Conservation (phyloP, 2,113 vertebrate genomes). For the Calidris pugnax region DNA sequence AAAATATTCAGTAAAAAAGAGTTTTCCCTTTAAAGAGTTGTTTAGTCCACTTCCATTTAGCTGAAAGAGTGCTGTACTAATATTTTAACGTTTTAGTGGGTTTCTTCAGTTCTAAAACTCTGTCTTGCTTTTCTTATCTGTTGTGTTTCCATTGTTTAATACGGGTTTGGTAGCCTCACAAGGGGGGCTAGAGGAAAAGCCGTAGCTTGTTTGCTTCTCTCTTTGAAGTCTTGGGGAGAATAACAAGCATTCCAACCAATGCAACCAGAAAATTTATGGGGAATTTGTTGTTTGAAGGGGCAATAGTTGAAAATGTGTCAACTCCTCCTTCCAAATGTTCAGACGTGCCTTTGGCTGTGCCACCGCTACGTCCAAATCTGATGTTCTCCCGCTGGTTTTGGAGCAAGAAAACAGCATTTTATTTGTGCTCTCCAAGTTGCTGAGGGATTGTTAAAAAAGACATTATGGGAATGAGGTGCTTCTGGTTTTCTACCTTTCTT, state of each 20-base stretch:
- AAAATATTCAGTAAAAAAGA: not conserved
- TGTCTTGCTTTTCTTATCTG: slow-evolving; percentile 36
- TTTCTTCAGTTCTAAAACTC: slow-evolving; percentile 26
- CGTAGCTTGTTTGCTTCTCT: not conserved
- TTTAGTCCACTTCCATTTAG: not conserved
- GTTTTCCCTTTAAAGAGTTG: not conserved
- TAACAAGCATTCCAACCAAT: not conserved
- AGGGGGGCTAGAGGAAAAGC: not conserved
- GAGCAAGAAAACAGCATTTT: not conserved
- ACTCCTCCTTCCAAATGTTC: slow-evolving; percentile 3
- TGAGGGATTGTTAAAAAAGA: not conserved
- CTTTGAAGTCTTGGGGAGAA: slow-evolving; percentile 42
- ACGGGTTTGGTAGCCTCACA: not conserved
- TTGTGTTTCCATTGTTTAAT: slow-evolving; percentile 22
- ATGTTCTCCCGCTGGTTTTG: not conserved
- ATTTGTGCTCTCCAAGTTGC: not conserved
- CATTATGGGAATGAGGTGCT: not conserved
- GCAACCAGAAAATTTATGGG: slow-evolving; percentile 15
- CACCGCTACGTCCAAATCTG: not conserved
- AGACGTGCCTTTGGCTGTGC: not conserved
- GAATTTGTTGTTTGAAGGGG: slow-evolving; percentile 23
- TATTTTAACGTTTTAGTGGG: not conserved
- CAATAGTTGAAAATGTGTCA: slow-evolving; percentile 31
- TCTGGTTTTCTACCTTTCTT: not conserved
- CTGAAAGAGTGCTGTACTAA: not conserved